A percentile compares a stretch with the other conserved stretches of the same genome.
Conservation (phyloP, 2,113 vertebrate species). For the Todiramphus chloris region DNA sequence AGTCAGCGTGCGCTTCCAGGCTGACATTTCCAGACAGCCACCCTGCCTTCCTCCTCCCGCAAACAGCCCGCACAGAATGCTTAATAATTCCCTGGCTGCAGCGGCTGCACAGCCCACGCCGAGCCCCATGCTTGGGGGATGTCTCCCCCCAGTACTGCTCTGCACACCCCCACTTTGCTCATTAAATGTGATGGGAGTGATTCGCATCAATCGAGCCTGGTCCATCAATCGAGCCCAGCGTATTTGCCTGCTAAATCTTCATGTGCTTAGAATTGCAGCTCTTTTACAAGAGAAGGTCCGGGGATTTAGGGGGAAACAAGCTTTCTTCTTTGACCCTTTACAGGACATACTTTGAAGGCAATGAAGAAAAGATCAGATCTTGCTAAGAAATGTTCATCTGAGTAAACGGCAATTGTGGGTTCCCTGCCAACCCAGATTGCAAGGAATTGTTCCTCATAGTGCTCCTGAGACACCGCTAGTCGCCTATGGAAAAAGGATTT, state of each 20-base stretch:
- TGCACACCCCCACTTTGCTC: neutral
- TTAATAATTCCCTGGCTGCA: neutral
- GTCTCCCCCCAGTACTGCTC: neutral
- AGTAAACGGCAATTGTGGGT: neutral
- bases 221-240: accelerated
- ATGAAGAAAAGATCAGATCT: neutral
- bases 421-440: accelerated
- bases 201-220: accelerated
- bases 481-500: neutral
- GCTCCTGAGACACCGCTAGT: neutral
- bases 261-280: neutral
- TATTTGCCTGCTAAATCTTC: neutral
- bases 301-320: neutral
- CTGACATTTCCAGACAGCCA: neutral
- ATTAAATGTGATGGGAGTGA: accelerated
- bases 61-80: neutral
- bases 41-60: neutral
- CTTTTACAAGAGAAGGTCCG: neutral
- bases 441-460: neutral
- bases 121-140: neutral
- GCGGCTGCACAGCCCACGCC: neutral
- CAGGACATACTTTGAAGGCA: neutral
- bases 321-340: neutral
- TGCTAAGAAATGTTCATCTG: neutral
- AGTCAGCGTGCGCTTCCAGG: neutral